Base-by-base conservation (phyloP, 2,113 vertebrate genomes). In the Strix aluco region DNA sequence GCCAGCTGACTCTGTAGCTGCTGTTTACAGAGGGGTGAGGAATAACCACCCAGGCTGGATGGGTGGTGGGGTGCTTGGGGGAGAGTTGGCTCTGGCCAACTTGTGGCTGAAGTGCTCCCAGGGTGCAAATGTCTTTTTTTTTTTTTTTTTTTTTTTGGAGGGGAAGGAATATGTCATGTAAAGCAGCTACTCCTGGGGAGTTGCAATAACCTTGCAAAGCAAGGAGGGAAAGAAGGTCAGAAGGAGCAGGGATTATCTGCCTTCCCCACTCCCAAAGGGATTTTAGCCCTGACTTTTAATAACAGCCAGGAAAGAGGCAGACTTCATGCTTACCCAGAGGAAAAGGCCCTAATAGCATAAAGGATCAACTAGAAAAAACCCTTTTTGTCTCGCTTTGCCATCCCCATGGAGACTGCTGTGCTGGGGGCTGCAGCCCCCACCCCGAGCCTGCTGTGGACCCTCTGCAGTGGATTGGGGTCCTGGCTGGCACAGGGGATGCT, bases 251-350 rank as follows among this genome's bases (percentile, higher is more conserved):
- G 91, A 94, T 96, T 97, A 95, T 96, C 93, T 95, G 73, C 89
- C 83, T 95, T 79, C 88, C 27, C 36, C 9, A 4, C 18, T 93
- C 93, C 95, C 86, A 47, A 32, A 87, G 92, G 96, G 69, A 92
- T 92, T 96, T 94, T 86, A 94, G 69, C 69, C 47, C 72, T 81
- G 94, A 90, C 88, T 96, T 96, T 93, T 92, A 97, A 96, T 96
- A 96, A 96, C 52, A 94, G 57, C 61, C 52, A 57, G 58, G 77
- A 81, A 94, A 79, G 89, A 91, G 15, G 72, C 82, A 90, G 80
- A 36, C 86, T 88, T 84, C 15, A 0, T 6, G 11, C 65, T 91
- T 74, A 69, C 90, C 94, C 95, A 91, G 86, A 91, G 92, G 92
- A 92, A 84, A 94, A 95, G 65, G 27, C 61, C 52, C 75, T 92